Conservation (phyloP, 2,113 vertebrate genomes). For the Anolis carolinensis region DNA sequence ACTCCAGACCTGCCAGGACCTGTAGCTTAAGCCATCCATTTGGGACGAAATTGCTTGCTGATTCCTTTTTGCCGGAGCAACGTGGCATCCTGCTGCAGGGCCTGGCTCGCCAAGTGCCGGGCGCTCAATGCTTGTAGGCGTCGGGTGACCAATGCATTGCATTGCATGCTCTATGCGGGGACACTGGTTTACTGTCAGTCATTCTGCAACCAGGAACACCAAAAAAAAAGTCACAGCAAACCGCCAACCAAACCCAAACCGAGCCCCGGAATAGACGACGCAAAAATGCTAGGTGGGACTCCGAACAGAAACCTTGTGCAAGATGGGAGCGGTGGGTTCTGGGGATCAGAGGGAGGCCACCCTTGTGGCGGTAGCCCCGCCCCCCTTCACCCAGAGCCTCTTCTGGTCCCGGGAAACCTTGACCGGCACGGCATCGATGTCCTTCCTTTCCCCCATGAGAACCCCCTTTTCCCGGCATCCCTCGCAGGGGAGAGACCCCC, state of each 20-base stretch:
- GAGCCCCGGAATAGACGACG: neutral
- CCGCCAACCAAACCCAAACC: neutral
- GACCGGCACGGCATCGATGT: neutral
- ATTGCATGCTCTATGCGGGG: slow-evolving; percentile 16
- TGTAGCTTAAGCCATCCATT: slow-evolving; percentile 11
- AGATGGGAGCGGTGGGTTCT: neutral
- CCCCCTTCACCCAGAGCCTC: neutral
- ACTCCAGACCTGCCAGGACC: neutral
- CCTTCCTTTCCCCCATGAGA: neutral
- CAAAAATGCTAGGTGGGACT: neutral
- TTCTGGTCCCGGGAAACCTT: neutral
- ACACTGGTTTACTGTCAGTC: slow-evolving; percentile 12
- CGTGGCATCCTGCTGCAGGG: too few relatives aligned
- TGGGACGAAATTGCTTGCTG: slow-evolving; percentile 9
- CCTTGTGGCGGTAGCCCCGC: too few relatives aligned
- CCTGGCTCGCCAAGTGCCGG: too few relatives aligned
- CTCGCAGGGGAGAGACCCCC: neutral
- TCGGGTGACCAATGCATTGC: too few relatives aligned
- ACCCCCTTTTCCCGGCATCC: too few relatives aligned
- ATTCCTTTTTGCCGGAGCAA: neutral
- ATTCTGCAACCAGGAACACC: slow-evolving; percentile 29
- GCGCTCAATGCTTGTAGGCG: too few relatives aligned
- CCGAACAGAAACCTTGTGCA: neutral
- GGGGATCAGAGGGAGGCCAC: neutral
- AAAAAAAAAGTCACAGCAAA: neutral